Conservation (phyloP, 2,113 vertebrate genomes). For the Trogon surrucura region DNA sequence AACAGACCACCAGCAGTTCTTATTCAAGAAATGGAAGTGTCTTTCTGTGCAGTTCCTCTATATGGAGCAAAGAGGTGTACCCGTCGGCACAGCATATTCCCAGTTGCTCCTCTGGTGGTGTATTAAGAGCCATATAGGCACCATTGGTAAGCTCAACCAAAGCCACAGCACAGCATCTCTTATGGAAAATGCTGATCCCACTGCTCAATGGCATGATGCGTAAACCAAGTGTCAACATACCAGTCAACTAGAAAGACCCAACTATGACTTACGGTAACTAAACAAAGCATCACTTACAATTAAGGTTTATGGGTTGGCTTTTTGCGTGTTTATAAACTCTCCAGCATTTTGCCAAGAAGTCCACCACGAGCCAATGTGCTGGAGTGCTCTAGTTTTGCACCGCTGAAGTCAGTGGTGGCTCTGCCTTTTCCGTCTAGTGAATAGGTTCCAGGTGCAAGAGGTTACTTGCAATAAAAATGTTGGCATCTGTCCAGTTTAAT, state of each 20-base stretch:
- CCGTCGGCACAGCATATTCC: background rate
- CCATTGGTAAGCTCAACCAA: rapidly evolving
- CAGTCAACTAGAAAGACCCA: background rate
- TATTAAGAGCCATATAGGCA: background rate
- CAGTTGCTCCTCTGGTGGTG: background rate
- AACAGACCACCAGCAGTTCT: background rate
- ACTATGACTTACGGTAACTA: background rate
- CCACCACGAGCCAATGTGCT: background rate
- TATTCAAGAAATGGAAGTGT: background rate
- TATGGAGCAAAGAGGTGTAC: background rate
- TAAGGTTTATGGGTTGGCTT: background rate
- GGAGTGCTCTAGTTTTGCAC: background rate
- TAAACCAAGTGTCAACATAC: background rate
- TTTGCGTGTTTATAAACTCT: background rate
- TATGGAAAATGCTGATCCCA: rapidly evolving
- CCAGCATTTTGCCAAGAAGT: background rate
- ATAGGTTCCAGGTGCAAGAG: background rate
- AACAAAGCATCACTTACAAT: background rate
- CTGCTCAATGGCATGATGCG: background rate
- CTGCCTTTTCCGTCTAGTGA: background rate
- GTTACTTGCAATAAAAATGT: background rate
- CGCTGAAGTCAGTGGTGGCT: background rate
- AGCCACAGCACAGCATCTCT: background rate
- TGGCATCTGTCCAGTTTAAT: background rate
- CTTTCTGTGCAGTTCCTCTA: background rate